These are phyloP conservation scores for Drosophila bipectinata DNA, from an alignment of 1,140 invertebrate genomes.

Conservation along the genomic window DNA sequence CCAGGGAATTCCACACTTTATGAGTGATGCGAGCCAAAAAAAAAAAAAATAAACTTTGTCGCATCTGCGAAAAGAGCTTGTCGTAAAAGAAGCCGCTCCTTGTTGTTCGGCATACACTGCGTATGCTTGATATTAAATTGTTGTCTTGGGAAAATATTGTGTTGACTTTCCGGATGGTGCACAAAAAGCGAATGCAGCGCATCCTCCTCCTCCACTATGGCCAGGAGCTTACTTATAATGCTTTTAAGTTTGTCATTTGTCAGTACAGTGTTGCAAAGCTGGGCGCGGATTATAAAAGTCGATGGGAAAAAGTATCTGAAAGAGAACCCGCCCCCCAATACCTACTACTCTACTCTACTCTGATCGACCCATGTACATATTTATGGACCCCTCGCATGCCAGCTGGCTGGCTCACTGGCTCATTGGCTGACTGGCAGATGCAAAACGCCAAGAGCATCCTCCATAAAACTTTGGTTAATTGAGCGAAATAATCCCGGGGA, in stretches of 20 bases:
- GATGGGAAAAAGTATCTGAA: conserved; percentile 57
- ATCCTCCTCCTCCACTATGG: neutral
- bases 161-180: conserved; percentile 66
- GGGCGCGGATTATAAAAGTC: conserved; percentile 77
- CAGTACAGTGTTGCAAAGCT: conserved; percentile 61
- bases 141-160: conserved; percentile 74
- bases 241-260: conserved; percentile 81
- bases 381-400: conserved; percentile 14
- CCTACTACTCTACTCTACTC: neutral
- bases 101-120: conserved; percentile 43
- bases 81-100: conserved; percentile 26
- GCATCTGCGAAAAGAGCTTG: conserved; percentile 34
- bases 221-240: conserved; percentile 71
- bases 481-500: conserved; percentile 69
- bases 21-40: conserved; percentile 61
- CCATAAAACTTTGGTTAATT: conserved; percentile 70
- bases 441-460: conserved; percentile 45
- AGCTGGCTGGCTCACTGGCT: conserved; percentile 1
- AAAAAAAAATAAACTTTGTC: conserved; percentile 37
- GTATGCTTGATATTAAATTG: conserved; percentile 82
- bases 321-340: conserved; percentile 5
- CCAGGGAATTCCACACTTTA: conserved; percentile 43
- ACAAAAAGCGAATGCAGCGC: conserved; percentile 29
- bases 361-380: conserved; percentile 40
- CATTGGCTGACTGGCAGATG: conserved; percentile 25